Evolutionary conservation across 2,797 vertebrate species (phyloP), one percentile per base, ranked within the genome.

Genomic region (Oceanodroma leucorhoa): DNA sequence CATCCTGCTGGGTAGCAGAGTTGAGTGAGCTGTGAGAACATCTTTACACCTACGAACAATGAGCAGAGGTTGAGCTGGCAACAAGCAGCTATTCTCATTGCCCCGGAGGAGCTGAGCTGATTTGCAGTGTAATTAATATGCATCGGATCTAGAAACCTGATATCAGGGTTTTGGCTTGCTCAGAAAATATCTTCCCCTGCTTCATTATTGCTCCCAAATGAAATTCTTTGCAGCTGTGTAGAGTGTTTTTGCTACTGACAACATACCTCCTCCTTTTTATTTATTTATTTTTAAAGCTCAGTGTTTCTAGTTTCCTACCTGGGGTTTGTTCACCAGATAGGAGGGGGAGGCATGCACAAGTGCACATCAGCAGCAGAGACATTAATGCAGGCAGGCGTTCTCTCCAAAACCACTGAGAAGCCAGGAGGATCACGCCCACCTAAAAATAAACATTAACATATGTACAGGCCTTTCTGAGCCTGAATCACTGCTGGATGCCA

Each of bases 81-180:
- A 72, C 58, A 43, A 79, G 78, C 58, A 90, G 79, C 73, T 77
- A 75, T 91, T 92, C 84, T 92, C 54, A 57, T 69, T 84, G 67
- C 79, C 90, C 51, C 4, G 6, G 72, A 93, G 82, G 89, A 96
- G 95, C 76, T 84, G 88, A 94, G 79, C 87, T 84, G 87, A 90
- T 95, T 90, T 96, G 80, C 93, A 82, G 75, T 2, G 5, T 94
- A 91, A 93, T 96, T 95, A 94, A 87, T 85, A 91, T 93, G 89
- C 89, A 93, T 93, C 89, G 66, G 73, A 61, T 94, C 83, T 91
- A 50, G 48, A 84, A 95, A 94, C 79, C 82, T 92, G 66, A 79
- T 64, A 91, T 88, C 23, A 89, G 70, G 66, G 79, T 8, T 93
- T 91, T 92, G 66, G 38, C 76, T 85, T 85, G 80, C 92, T 94